Conservation (phyloP, 2,888 invertebrate species). For the Anoplius nigerrimus region DNA sequence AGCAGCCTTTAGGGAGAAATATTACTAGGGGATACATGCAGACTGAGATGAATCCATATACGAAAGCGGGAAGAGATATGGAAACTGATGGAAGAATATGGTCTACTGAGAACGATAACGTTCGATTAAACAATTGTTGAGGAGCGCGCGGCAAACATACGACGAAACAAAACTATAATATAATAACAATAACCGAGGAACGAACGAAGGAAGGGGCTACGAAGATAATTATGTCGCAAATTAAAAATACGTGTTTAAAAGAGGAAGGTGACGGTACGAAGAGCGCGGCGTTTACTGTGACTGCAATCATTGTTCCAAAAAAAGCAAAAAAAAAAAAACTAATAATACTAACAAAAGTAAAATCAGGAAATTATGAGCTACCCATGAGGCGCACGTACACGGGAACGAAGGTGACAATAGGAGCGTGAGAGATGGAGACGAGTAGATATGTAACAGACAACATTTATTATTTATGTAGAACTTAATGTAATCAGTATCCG, state of each 20-base stretch:
- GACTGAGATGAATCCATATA: constrained; percentile 46
- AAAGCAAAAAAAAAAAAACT: too few relatives aligned
- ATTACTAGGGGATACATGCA: constrained; percentile 46
- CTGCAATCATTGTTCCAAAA: constrained; percentile 71
- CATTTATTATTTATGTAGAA: neutral
- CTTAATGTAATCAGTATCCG: constrained; percentile 2
- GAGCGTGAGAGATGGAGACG: too few relatives aligned
- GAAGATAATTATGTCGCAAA: constrained; percentile 47
- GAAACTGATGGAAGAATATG: constrained; percentile 15
- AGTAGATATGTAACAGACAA: neutral
- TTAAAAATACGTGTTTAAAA: constrained; percentile 52
- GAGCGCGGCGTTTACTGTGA: constrained; percentile 71
- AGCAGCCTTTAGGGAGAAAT: constrained; percentile 66
- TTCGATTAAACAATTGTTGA: constrained; percentile 16
- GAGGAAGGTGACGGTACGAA: constrained; percentile 4
- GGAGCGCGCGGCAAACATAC: constrained; percentile 4
- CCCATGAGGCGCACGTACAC: constrained; percentile 45
- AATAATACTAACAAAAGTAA: too few relatives aligned
- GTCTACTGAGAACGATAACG: constrained; percentile 10
- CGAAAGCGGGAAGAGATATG: constrained; percentile 13
- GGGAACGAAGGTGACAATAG: constrained; percentile 6
- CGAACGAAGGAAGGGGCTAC: constrained; percentile 48
- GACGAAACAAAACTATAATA: constrained; percentile 32
- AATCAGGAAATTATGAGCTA: constrained; percentile 21
- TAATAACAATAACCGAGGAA: constrained; percentile 23